These are phyloP conservation scores for Synodontis membranacea DNA, from an alignment of 2,113 vertebrate species.

Conservation along the genomic window DNA sequence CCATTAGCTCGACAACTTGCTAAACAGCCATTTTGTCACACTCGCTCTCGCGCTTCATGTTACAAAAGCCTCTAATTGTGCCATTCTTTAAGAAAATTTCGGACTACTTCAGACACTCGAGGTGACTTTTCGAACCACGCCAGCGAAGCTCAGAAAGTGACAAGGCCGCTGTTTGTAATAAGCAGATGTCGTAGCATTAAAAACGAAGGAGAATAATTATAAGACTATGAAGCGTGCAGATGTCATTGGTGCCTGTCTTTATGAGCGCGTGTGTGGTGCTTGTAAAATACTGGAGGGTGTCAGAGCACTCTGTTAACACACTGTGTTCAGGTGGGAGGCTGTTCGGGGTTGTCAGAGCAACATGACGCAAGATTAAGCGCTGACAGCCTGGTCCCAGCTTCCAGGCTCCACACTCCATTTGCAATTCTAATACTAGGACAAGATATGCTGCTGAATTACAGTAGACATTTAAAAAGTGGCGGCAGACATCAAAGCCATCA, in stretches of 20 bases:
- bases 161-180: slow-evolving; percentile 51
- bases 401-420: slow-evolving; percentile 48
- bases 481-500: slow-evolving; percentile 51
- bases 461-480: slow-evolving; percentile 44
- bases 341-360: slow-evolving; percentile 41
- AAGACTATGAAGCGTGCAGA: slow-evolving; percentile 44
- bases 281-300: slow-evolving; percentile 48
- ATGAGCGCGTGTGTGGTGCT: slow-evolving; percentile 26
- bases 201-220: slow-evolving; percentile 55
- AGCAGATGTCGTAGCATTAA: slow-evolving; percentile 53
- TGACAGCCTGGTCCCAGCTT: slow-evolving; percentile 39
- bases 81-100: slow-evolving; percentile 11
- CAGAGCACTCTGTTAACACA: slow-evolving; percentile 51
- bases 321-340: slow-evolving; percentile 44
- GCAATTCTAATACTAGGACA: slow-evolving; percentile 60
- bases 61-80: slow-evolving; percentile 33
- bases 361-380: slow-evolving; percentile 55
- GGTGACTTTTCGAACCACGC: slow-evolving; percentile 5
- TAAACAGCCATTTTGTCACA: slow-evolving; percentile 47
- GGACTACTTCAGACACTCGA: slow-evolving; percentile 16
- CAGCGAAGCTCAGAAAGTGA: slow-evolving; percentile 28
- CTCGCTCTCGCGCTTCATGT: slow-evolving; percentile 10
- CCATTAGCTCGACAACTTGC: slow-evolving; percentile 37
- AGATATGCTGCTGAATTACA: slow-evolving; percentile 50
- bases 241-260: slow-evolving; percentile 47